These are phyloP conservation scores for Platynereis dumerilii DNA, from an alignment of 2,888 invertebrate species.

Conservation along the genomic window DNA sequence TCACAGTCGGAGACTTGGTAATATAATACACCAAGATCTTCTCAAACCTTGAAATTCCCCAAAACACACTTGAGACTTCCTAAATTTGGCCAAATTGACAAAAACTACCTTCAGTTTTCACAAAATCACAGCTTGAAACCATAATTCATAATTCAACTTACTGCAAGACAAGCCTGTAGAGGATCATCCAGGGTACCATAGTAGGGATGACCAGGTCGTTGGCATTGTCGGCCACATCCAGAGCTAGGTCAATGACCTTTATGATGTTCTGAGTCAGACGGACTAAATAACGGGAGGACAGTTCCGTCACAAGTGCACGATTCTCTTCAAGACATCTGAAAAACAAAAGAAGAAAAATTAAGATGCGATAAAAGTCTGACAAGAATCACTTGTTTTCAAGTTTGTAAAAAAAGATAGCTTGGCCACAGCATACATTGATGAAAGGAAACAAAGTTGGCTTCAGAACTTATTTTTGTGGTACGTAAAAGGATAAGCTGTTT, in stretches of 20 bases:
- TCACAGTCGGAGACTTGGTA: too few species aligned
- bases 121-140: too few species aligned
- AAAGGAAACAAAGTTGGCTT: too few species aligned
- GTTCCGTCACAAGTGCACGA: conserved; percentile 26
- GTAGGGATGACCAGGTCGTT: conserved; percentile 74
- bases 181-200: conserved; percentile 81
- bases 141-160: conserved; percentile 4
- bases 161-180: conserved; percentile 68
- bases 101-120: too few species aligned
- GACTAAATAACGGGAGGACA: conserved; percentile 70
- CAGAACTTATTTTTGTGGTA: too few species aligned
- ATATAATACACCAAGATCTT: too few species aligned
- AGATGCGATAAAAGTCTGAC: neutral
- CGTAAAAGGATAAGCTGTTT: too few species aligned
- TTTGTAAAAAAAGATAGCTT: neutral
- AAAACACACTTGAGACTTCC: too few species aligned
- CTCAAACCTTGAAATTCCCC: too few species aligned
- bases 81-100: too few species aligned
- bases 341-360: neutral
- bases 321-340: conserved; percentile 22
- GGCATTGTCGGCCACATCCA: conserved; percentile 74
- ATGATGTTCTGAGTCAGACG: conserved; percentile 78
- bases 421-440: too few species aligned
- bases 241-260: conserved; percentile 78
- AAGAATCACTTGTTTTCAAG: neutral